phyloP scores from a whole-genome alignment of 2,797 vertebrate genomes.

The Manis javanica region DNA sequence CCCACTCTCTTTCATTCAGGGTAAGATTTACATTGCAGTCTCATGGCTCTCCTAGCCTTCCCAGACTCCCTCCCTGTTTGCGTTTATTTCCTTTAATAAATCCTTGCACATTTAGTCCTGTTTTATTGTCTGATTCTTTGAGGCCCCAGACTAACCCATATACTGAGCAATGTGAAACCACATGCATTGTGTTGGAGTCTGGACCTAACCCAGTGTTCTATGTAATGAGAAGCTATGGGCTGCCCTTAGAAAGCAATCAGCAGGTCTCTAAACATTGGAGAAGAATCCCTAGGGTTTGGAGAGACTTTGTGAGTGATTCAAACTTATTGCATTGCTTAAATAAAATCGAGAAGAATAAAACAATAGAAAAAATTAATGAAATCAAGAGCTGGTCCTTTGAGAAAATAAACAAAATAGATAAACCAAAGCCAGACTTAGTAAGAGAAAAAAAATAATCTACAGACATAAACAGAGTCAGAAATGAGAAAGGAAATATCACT shows the following conservation, averaged over 20 bases:
- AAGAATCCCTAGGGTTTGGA: neutral
- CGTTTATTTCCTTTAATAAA: constrained; percentile 55
- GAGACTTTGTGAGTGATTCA: constrained; percentile 27
- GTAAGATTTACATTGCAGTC: neutral
- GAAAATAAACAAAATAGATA: too few relatives aligned
- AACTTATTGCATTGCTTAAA: constrained; percentile 16
- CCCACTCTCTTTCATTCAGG: neutral
- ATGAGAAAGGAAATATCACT: too few relatives aligned
- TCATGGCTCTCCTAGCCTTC: neutral
- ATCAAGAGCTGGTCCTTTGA: too few relatives aligned
- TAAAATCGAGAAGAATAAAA: too few relatives aligned
- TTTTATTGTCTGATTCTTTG: constrained; percentile 33
- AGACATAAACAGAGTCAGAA: too few relatives aligned
- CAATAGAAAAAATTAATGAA: too few relatives aligned
- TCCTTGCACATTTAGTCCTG: neutral
- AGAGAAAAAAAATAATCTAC: too few relatives aligned
- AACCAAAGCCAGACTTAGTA: too few relatives aligned
- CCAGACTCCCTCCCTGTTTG: neutral
- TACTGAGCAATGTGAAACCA: constrained; percentile 42
- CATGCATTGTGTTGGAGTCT: constrained; percentile 11
- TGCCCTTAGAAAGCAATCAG: neutral
- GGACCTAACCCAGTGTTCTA: neutral
- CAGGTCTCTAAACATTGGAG: neutral
- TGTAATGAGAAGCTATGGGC: neutral
- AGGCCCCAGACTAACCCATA: constrained; percentile 28